Conservation (phyloP, 2,888 invertebrate genomes). For the Epirrita christyi region DNA sequence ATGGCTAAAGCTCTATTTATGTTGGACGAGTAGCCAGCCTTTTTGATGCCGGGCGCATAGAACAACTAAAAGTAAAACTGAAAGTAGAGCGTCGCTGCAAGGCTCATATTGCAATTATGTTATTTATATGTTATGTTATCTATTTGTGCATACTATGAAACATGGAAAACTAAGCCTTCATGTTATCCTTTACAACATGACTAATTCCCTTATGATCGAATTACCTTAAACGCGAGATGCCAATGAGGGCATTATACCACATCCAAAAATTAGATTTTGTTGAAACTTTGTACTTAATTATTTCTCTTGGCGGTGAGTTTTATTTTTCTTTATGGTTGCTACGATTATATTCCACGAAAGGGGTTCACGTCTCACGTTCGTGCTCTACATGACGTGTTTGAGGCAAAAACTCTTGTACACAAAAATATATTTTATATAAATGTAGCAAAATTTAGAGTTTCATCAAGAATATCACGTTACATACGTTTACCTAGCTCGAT, state of each 20-base stretch:
- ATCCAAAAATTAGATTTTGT: too few species aligned
- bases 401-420: constrained; percentile 1
- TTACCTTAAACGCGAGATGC: too few species aligned
- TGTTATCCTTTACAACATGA: too few species aligned
- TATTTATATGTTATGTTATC: too few species aligned
- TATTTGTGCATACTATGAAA: too few species aligned
- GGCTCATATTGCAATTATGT: constrained; percentile 54
- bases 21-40: constrained; percentile 33
- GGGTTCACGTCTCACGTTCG: constrained; percentile 3
- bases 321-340: too few species aligned
- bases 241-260: too few species aligned
- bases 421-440: constrained; percentile 4
- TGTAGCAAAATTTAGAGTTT: constrained; percentile 16
- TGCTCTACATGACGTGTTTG: not conserved
- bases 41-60: constrained; percentile 32
- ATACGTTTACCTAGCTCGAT: constrained; percentile 23
- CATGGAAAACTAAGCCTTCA: too few species aligned
- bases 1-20: constrained; percentile 37
- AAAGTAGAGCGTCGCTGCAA: constrained; percentile 54
- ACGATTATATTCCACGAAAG: not conserved
- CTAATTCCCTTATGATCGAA: too few species aligned
- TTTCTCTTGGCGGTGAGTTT: too few species aligned
- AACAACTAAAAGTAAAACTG: constrained; percentile 57
- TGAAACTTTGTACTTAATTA: too few species aligned
- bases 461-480: constrained; percentile 24